Base-by-base conservation (phyloP, 2,113 vertebrate species). In the Ptyas mucosa region DNA sequence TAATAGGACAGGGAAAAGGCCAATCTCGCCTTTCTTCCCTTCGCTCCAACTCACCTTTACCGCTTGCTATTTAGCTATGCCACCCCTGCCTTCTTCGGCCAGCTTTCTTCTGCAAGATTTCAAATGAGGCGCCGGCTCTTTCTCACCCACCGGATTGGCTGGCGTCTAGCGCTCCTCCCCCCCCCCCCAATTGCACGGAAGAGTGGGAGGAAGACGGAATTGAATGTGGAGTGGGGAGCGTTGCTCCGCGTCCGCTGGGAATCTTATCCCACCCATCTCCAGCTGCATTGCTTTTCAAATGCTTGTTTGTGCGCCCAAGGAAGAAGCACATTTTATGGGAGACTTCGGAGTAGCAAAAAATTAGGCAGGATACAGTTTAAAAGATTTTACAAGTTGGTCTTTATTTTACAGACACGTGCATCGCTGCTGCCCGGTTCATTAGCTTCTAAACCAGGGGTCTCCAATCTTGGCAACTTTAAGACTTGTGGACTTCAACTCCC, bases 91-190 rank as follows among this genome's bases (percentile, higher is more conserved):
- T 9, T 8, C 2, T 9, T 15, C 6, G 6, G 26, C 21, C 7
- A 39, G 7, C 52, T 24, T 34, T 9, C 87, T 21, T 18, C 21
- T 46, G 8, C 1, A n/a, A 54, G 34, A 89, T 81, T 91, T 92
- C 87, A 85, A 92, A 92, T 46, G 21, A 39, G 61, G 91, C 87
- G 87, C 91, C 87, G n/a, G 87, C 52, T 52, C 58, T 43, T 34
- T 52, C 23, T 26, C 86, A 6, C 61, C 51, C 34, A 54, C 4
- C 61, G 24, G 87, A 92, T 89, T 92, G 91, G 91, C 87, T 55
- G 87, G 43, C 5, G 20, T 8, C 29, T 1, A 12, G 0, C 9
- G 23, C 91, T 23, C 51, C 87, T 52, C 87, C 87, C n/a, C 26
- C 24, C 14, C 23, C 1, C 4, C 43, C 21, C 51, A 0, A 46